A percentile compares a stretch with the other conserved stretches of the same genome.
These are phyloP conservation scores for Apodemia mormo DNA, from an alignment of 2,888 invertebrate species.

Conservation along the genomic window DNA sequence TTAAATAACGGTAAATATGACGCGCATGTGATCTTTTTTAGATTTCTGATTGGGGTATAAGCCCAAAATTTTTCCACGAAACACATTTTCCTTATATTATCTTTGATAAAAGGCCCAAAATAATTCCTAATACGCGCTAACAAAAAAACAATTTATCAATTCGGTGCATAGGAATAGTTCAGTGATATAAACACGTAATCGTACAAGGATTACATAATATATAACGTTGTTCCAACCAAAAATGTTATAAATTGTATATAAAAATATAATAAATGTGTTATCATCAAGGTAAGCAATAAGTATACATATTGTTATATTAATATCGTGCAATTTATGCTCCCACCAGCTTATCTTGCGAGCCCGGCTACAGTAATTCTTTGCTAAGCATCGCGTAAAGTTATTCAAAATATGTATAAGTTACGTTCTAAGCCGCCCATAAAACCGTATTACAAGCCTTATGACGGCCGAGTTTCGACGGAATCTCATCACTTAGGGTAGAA, in stretches of 20 bases:
- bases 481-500: conserved; percentile 74
- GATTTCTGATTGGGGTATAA: too few species aligned
- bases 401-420: conserved; percentile 78
- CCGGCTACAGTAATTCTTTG: conserved; percentile 64
- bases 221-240: not conserved
- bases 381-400: conserved; percentile 70
- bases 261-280: not conserved
- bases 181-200: too few species aligned
- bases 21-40: too few species aligned
- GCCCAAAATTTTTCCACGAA: too few species aligned
- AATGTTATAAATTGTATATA: not conserved
- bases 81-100: too few species aligned
- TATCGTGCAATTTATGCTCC: conserved; percentile 34
- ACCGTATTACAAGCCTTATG: conserved; percentile 76
- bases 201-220: too few species aligned
- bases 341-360: conserved; percentile 54
- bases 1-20: too few species aligned
- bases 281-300: not conserved
- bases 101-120: too few species aligned
- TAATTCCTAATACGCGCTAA: too few species aligned
- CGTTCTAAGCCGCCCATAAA: conserved; percentile 75
- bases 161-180: too few species aligned
- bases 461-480: conserved; percentile 70
- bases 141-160: too few species aligned
- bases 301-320: conserved; percentile 1